These are phyloP conservation scores for Drosophila gunungcola DNA, from an alignment of 1,140 invertebrate genomes.

Conservation along the genomic window DNA sequence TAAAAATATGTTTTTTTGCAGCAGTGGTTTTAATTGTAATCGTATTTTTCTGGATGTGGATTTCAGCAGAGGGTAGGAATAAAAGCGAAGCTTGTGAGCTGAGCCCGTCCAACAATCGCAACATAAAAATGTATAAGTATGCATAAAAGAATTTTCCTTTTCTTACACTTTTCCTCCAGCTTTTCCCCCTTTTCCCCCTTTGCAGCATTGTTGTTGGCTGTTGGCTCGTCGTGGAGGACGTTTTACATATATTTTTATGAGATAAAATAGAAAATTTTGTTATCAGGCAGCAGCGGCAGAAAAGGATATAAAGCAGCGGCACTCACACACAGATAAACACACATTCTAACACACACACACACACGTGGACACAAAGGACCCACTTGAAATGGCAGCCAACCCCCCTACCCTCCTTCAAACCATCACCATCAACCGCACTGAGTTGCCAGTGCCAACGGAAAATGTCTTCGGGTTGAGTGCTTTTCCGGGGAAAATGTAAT, in stretches of 20 bases:
- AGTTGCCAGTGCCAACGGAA: conserved; percentile 80
- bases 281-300: conserved; percentile 79
- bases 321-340: conserved; percentile 25
- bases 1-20: too few relatives aligned
- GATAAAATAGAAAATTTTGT: conserved; percentile 84
- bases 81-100: conserved; percentile 10
- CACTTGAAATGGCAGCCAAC: conserved; percentile 66
- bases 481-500: conserved; percentile 84
- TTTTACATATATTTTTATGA: conserved; percentile 79
- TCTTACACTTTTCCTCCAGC: conserved; percentile 30
- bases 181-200: not conserved
- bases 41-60: not conserved
- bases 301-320: conserved; percentile 80
- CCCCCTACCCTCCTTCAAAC: conserved; percentile 9
- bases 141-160: conserved; percentile 61
- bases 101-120: conserved; percentile 41
- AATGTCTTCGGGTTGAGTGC: conserved; percentile 83
- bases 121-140: conserved; percentile 57
- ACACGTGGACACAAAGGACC: conserved; percentile 59
- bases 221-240: conserved; percentile 12
- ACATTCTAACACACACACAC: conserved; percentile 34
- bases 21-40: not conserved
- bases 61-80: not conserved
- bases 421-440: conserved; percentile 25
- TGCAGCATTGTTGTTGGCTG: conserved; percentile 3